These are phyloP conservation scores for Augochlora pura DNA, from an alignment of 1,140 invertebrate genomes.

Conservation along the genomic window DNA sequence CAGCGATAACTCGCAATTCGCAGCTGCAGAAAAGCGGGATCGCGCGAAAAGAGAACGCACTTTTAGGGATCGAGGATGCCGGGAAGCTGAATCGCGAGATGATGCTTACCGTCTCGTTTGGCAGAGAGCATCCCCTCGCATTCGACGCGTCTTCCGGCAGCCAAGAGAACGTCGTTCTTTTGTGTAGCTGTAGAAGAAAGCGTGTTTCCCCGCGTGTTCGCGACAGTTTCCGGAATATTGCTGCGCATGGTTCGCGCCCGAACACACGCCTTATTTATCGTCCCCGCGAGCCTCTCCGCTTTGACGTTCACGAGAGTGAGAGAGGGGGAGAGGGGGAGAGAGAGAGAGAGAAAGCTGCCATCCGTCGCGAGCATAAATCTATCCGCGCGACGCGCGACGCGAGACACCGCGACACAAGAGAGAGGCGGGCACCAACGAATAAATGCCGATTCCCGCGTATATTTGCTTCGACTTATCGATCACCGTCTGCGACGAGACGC, in stretches of 20 bases:
- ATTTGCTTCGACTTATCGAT: neutral
- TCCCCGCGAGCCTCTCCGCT: neutral
- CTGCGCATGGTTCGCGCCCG: neutral
- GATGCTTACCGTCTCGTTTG: neutral
- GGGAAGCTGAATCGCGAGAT: neutral
- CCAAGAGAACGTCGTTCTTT: neutral
- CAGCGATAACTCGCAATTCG: too few relatives aligned
- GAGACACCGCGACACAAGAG: slow-evolving; percentile 10
- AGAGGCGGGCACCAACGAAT: slow-evolving; percentile 8
- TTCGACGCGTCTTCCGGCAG: neutral
- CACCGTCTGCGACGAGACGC: neutral
- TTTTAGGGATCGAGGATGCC: too few relatives aligned
- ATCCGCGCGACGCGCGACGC: neutral
- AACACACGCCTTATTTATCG: slow-evolving; percentile 11
- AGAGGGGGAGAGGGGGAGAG: too few relatives aligned
- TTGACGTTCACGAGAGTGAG: slow-evolving; percentile 7
- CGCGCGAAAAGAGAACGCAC: too few relatives aligned
- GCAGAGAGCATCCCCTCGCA: neutral
- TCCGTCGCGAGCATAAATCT: slow-evolving; percentile 4
- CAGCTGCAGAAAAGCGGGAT: too few relatives aligned
- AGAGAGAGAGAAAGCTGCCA: too few relatives aligned
- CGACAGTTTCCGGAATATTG: slow-evolving; percentile 10
- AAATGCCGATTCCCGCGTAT: slow-evolving; percentile 3
- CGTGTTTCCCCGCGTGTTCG: too few relatives aligned
- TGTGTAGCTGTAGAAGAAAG: neutral